Evolutionary conservation across 2,888 invertebrate species (phyloP), one percentile per base, ranked within the genome.

Genomic region (Limnephilus rhombicus): DNA sequence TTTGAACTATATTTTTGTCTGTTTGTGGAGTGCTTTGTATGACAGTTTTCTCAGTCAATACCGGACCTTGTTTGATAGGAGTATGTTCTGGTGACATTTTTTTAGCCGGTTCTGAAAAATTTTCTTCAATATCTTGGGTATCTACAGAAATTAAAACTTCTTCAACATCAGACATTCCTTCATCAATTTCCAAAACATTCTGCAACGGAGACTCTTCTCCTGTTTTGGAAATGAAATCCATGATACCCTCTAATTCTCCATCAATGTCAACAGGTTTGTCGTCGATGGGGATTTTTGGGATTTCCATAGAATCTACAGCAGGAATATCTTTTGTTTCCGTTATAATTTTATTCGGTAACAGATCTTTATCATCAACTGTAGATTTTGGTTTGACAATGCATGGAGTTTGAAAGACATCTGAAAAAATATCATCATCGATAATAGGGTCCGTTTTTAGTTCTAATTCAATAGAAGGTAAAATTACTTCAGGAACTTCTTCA

Each of bases 341-440:
- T 68, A 7, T 24, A 68, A 24, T 68, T 68, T 68, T n/a, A 24
- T 68, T 68, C 2, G 24, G 68, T 2, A 68, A 68, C 24, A 68
- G 68, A 68, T 68, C 68, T n/a, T 68, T n/a, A 31, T 34, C 13
- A 7, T 82, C 34, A 31, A 7, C 31, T 15, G 31, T 82, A 34
- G 31, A 34, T 15, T 82, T 82, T 34, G 4, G 15, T 82, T 82
- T 82, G 34, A 15, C 2, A 82, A 82, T 82, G 29, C 9, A 31
- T 34, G 3, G 29, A 13, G 94, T 93, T 91, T 95, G 94, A 95
- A 98, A 98, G 92, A 98, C 95, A 95, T 98, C 98, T n/a, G 97
- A 97, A 95, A 98, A 98, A 92, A 98, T 96, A 95, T 98, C 98
- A 94, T 98, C 97, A 15, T 95, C 94, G 80, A 94, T 94, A 34